phyloP scores from a whole-genome alignment of 2,113 vertebrate genomes.

The Cygnus atratus region DNA sequence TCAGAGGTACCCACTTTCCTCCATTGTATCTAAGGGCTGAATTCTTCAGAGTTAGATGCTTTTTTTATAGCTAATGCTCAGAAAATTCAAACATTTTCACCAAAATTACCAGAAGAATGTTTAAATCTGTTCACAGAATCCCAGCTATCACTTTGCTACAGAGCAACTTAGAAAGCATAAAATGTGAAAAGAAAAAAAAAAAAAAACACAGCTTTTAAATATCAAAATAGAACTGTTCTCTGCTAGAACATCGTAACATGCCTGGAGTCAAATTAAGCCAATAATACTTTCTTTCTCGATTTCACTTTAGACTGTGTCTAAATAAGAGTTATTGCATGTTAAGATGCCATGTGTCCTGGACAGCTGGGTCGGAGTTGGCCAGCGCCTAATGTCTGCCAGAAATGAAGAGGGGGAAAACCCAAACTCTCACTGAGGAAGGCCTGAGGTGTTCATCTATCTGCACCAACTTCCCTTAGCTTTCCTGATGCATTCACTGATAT shows the following conservation, averaged over 20 bases:
- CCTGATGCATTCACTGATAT: background rate
- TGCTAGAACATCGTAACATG: background rate
- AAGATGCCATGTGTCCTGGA: background rate
- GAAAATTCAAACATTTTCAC: background rate
- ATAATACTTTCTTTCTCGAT: rapidly evolving
- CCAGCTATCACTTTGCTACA: background rate
- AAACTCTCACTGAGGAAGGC: rapidly evolving
- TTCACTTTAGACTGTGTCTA: background rate
- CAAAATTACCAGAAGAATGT: background rate
- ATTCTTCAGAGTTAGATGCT: background rate
- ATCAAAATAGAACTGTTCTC: background rate
- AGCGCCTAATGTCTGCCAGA: background rate
- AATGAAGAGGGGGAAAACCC: background rate
- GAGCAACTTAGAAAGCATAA: background rate
- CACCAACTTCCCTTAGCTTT: background rate
- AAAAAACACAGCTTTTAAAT: background rate
- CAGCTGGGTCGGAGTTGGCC: background rate
- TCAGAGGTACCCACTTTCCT: background rate
- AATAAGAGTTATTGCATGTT: background rate
- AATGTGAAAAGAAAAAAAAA: background rate
- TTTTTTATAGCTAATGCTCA: background rate
- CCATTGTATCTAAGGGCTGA: rapidly evolving
- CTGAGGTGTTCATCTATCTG: no score
- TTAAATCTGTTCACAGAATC: background rate
- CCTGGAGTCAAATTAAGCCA: background rate